Evolutionary conservation across 2,888 invertebrate species (phyloP), one percentile per base, ranked within the genome.

Genomic region (Fragum fragum): DNA sequence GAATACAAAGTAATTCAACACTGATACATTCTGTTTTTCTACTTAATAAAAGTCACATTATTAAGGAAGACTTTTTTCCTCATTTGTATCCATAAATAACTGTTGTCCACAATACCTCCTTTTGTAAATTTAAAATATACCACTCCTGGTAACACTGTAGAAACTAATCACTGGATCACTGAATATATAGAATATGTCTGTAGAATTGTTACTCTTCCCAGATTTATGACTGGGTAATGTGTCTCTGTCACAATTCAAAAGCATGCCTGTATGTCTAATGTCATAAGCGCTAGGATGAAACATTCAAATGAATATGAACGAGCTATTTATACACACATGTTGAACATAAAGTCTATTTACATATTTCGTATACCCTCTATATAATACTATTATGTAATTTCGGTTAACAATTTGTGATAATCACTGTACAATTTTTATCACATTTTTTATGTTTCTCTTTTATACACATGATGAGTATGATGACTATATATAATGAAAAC

Each of bases 191-290:
- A 47, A n/a, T 18, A 47, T 47, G 47, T 47, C 47, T n/a, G 47
- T 47, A 47, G 14, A 14, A 47, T 18, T 9, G 47, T 47, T 47
- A n/a, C 32, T 36, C 9, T 36, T 36, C n/a, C 47, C 47, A 47
- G 47, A 5, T 9, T 18, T 47, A 6, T 6, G 9, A 9, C 32
- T 36, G 32, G 47, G 14, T 18, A 57, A 57, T 26, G 57, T 57
- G 57, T 57, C 57, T 57, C 57, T 57, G 23, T 57, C 57, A 57
- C 57, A 57, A 26, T 26, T 26, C 57, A 57, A 57, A 52, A 57
- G 57, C 57, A 57, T 57, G 57, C 57, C 57, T 26, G 7, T 23
- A 47, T 47, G 47, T 47, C 47, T 47, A 47, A 47, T 18, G 47
- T 47, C 47, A 18, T 16, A 47, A 47, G 47, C 47, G 14, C 47